These are phyloP conservation scores for Odontocerum albicorne DNA, from an alignment of 2,888 invertebrate species.

Conservation along the genomic window DNA sequence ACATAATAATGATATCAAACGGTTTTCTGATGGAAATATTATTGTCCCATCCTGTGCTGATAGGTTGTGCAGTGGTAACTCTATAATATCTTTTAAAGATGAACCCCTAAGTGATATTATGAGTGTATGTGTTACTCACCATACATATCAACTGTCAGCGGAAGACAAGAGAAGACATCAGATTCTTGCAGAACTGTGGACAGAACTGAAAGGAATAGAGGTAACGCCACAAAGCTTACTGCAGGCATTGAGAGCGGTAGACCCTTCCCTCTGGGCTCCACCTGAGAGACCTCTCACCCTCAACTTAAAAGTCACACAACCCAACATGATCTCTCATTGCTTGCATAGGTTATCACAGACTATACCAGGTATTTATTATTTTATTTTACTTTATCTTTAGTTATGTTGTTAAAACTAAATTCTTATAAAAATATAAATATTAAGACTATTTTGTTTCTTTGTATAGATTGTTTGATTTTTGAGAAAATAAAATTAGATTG, in stretches of 20 bases:
- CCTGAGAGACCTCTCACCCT: slow-evolving; percentile 70
- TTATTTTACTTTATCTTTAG: too few relatives aligned
- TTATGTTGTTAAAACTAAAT: too few relatives aligned
- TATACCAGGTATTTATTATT: slow-evolving; percentile 24
- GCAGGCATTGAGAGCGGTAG: slow-evolving; percentile 65
- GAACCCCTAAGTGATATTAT: slow-evolving; percentile 49
- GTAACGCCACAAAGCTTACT: slow-evolving; percentile 64
- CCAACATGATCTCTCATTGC: slow-evolving; percentile 41
- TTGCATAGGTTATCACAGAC: slow-evolving; percentile 38
- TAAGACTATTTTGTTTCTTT: too few relatives aligned
- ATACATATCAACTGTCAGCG: slow-evolving; percentile 51
- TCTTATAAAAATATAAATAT: too few relatives aligned
- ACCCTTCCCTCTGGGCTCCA: slow-evolving; percentile 68
- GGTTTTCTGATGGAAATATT: slow-evolving; percentile 36
- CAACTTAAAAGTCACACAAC: slow-evolving; percentile 66
- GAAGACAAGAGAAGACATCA: slow-evolving; percentile 67
- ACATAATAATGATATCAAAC: slow-evolving; percentile 28
- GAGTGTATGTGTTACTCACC: slow-evolving; percentile 50
- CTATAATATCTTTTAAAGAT: slow-evolving; percentile 55
- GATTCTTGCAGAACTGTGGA: slow-evolving; percentile 65
- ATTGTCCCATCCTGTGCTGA: slow-evolving; percentile 44
- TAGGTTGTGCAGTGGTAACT: slow-evolving; percentile 44
- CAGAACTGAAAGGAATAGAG: slow-evolving; percentile 64
- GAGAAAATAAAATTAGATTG: too few relatives aligned
- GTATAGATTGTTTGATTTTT: too few relatives aligned